Conservation (phyloP, 2,888 invertebrate genomes). For the Panopea generosa region DNA sequence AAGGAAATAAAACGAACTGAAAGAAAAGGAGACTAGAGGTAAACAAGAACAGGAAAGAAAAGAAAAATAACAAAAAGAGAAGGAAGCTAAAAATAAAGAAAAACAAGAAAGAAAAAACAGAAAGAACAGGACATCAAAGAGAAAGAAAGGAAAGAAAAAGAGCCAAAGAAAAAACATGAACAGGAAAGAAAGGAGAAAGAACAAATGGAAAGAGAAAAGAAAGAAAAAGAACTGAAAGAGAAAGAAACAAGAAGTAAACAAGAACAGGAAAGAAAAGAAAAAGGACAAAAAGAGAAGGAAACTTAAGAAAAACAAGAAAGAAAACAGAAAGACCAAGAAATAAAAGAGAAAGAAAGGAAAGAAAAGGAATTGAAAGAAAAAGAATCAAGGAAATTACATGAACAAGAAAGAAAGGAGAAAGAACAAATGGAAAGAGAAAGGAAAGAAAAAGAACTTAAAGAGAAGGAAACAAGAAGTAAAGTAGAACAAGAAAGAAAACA, state of each 20-base stretch:
- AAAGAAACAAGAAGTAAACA: neutral
- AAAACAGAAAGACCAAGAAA: neutral
- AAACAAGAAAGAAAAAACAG: neutral
- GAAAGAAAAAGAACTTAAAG: too few relatives aligned
- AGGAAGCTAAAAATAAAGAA: neutral
- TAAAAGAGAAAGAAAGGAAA: too few relatives aligned
- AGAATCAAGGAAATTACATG: too few relatives aligned
- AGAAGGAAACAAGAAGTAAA: neutral
- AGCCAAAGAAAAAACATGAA: neutral
- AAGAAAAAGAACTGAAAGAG: neutral
- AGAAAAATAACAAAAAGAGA: neutral
- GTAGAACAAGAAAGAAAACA: neutral
- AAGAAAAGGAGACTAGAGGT: neutral
- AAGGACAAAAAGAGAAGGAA: too few relatives aligned
- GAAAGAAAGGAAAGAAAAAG: neutral
- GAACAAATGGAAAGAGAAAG: neutral
- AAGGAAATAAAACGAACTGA: neutral
- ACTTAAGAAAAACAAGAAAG: neutral
- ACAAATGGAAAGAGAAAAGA: too few relatives aligned
- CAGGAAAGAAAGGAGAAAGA: too few relatives aligned
- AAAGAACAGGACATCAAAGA: too few relatives aligned
- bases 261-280: neutral
- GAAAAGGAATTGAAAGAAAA: too few relatives aligned
- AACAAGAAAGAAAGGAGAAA: neutral
- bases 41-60: too few relatives aligned